Conservation (phyloP, 2,797 vertebrate species). For the Rallus crepitans region DNA sequence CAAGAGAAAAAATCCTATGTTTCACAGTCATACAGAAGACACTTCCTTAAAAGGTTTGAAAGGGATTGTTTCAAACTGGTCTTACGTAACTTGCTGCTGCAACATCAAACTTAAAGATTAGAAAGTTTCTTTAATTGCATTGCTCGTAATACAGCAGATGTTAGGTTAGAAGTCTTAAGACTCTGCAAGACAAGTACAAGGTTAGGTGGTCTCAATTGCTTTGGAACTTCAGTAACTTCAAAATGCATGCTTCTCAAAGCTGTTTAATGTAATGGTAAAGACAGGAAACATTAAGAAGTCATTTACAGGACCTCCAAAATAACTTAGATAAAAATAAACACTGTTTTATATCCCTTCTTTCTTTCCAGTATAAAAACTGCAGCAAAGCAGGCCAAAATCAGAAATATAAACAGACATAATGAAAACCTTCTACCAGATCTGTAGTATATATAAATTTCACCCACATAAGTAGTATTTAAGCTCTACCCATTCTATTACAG, state of each 20-base stretch:
- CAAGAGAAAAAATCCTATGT: background rate
- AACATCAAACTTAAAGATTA: background rate
- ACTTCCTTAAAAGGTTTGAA: slow-evolving; percentile 62
- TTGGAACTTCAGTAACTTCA: background rate
- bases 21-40: slow-evolving; percentile 11
- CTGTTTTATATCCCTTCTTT: background rate
- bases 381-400: background rate
- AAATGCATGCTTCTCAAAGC: background rate
- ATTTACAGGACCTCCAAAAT: background rate
- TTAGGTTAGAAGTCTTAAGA: background rate
- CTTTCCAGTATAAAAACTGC: background rate
- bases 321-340: background rate
- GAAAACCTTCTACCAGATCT: background rate
- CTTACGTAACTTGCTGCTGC: slow-evolving; percentile 26
- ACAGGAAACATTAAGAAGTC: background rate
- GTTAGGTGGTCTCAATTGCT: background rate
- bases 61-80: background rate
- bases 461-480: background rate
- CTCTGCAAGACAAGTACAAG: background rate
- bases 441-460: background rate
- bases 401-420: background rate
- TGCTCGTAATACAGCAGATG: background rate
- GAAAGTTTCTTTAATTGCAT: background rate
- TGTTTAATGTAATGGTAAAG: background rate
- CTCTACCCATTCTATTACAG: background rate